These are phyloP conservation scores for Popillia japonica DNA, from an alignment of 1,140 invertebrate genomes.

Conservation along the genomic window DNA sequence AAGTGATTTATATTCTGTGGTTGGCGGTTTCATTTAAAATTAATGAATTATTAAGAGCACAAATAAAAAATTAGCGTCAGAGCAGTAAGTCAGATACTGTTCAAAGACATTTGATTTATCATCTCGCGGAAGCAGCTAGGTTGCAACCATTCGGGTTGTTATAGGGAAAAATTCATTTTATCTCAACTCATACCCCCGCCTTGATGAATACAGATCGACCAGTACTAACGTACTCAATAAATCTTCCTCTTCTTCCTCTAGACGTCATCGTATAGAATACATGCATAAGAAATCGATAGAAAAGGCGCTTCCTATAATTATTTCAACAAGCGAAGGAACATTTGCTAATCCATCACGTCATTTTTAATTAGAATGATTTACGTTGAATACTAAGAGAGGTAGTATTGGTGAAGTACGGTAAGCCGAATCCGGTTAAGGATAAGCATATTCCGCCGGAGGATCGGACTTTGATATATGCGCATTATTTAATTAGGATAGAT, in stretches of 20 bases:
- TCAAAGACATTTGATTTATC: constrained; percentile 34
- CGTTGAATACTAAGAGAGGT: neutral
- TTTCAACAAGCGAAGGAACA: constrained; percentile 26
- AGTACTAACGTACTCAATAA: constrained; percentile 30
- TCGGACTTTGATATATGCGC: neutral
- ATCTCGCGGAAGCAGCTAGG: constrained; percentile 1
- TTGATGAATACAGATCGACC: constrained; percentile 28
- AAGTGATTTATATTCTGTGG: constrained; percentile 34
- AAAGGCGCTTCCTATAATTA: constrained; percentile 8
- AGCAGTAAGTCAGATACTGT: constrained; percentile 25
- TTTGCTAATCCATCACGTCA: constrained; percentile 24
- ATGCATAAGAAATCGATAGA: constrained; percentile 20
- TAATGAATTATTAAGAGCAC: constrained; percentile 32
- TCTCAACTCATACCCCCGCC: neutral
- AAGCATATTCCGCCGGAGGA: neutral
- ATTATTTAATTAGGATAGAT: neutral
- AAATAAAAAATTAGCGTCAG: constrained; percentile 32
- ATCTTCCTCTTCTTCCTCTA: constrained; percentile 15
- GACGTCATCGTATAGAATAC: constrained; percentile 3
- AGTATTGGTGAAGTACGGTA: neutral
- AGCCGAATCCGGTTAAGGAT: neutral
- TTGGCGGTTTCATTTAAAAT: constrained; percentile 34
- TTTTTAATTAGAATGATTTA: constrained; percentile 33
- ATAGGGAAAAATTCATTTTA: constrained; percentile 26
- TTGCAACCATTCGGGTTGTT: neutral